Evolutionary conservation across 2,113 vertebrate species (phyloP).

Genomic region (Albula glossodonta): DNA sequence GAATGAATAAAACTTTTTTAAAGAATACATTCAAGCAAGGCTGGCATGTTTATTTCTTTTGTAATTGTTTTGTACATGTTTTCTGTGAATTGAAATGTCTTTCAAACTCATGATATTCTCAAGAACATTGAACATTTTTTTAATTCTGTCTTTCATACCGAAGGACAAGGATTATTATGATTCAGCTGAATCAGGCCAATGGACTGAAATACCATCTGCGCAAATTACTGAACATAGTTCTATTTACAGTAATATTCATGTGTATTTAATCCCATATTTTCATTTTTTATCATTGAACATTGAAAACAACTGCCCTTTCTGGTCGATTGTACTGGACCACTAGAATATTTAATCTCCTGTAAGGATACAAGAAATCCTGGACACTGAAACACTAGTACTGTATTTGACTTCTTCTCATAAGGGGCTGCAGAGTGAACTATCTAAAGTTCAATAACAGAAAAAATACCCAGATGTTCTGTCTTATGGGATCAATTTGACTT

Average conservation of each 20-base stretch:
- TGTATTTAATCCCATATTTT: too few relatives aligned
- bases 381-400: not conserved
- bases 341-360: too few relatives aligned
- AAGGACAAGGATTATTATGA: not conserved
- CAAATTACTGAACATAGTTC: too few relatives aligned
- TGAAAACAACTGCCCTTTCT: too few relatives aligned
- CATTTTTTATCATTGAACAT: too few relatives aligned
- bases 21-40: not conserved
- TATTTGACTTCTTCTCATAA: not conserved
- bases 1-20: not conserved
- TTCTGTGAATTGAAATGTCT: too few relatives aligned
- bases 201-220: not conserved
- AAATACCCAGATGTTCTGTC: conserved; percentile 7
- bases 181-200: not conserved
- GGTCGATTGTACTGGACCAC: too few relatives aligned
- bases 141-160: not conserved
- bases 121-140: not conserved
- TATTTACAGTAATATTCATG: too few relatives aligned
- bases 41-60: too few relatives aligned
- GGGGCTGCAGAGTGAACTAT: not conserved
- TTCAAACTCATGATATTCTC: not conserved
- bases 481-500: not conserved
- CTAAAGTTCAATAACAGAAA: not conserved
- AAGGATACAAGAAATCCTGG: not conserved
- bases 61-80: too few relatives aligned